Percentiles rank a stretch among this genome's conserved stretches.
Evolutionary conservation across 1,140 invertebrate genomes (phyloP).

Genomic region (Musca domestica): DNA sequence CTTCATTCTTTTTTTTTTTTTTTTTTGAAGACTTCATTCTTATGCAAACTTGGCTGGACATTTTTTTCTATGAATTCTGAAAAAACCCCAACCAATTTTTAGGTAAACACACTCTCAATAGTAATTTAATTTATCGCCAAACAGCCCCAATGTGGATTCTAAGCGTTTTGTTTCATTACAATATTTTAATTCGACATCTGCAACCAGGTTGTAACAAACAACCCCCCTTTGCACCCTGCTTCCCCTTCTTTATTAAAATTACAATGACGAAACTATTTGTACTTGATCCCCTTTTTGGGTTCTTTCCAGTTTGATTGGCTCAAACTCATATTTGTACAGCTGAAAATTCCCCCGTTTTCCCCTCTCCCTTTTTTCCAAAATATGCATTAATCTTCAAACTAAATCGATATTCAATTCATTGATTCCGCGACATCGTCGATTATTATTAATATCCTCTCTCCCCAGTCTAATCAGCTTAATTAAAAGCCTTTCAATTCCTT

Average conservation of each 20-base stretch:
- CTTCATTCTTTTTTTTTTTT: slow-evolving; percentile 7
- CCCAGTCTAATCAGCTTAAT: no score
- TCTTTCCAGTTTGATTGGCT: not conserved
- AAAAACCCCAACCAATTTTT: no score
- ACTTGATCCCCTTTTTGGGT: not conserved
- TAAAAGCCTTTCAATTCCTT: no score
- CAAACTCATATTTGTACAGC: not conserved
- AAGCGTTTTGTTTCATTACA: not conserved
- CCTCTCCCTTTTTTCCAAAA: no score
- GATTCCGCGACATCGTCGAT: no score
- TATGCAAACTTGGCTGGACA: no score
- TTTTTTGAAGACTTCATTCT: no score
- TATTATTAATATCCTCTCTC: no score
- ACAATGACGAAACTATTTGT: not conserved
- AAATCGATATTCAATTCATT: slow-evolving; percentile 14
- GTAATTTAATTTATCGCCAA: no score
- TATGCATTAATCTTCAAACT: slow-evolving; percentile 7
- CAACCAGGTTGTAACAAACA: not conserved
- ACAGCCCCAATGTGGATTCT: no score
- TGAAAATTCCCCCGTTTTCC: not conserved
- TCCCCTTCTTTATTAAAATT: not conserved
- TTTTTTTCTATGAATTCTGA: no score
- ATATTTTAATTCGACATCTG: slow-evolving; percentile 19
- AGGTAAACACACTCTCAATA: no score
- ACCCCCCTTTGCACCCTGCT: not conserved